A percentile compares a stretch with the other conserved stretches of the same genome.
Conservation (phyloP, 2,113 vertebrate species). For the Glaucidium brasilianum region DNA sequence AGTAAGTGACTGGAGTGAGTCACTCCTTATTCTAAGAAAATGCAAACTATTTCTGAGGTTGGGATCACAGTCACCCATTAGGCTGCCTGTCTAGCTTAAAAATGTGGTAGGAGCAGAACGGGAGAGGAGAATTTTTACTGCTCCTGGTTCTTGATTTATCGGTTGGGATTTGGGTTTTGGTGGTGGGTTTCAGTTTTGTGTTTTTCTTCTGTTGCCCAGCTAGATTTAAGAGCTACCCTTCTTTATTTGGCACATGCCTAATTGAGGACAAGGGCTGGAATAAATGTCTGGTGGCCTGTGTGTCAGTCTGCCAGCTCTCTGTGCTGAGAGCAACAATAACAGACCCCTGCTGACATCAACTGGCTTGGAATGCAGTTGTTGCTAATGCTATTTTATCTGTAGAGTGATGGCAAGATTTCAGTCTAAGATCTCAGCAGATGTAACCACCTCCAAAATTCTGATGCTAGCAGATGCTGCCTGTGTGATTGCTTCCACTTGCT, state of each 20-base stretch:
- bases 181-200: not conserved
- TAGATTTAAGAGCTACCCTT: not conserved
- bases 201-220: not conserved
- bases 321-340: conserved; percentile 26
- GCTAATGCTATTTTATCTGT: not conserved
- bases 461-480: not conserved
- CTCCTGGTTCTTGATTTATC: not conserved
- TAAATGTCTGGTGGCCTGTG: not conserved
- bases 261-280: not conserved
- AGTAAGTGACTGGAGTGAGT: conserved; percentile 44
- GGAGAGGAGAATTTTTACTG: not conserved
- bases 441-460: not conserved
- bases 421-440: not conserved
- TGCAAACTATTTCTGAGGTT: conserved; percentile 41
- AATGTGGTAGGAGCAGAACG: not conserved
- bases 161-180: accelerated
- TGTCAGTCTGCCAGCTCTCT: not conserved
- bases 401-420: conserved; percentile 2
- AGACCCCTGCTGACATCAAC: conserved; percentile 41
- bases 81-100: not conserved
- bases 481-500: not conserved
- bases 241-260: not conserved
- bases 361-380: conserved; percentile 39
- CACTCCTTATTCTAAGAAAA: conserved; percentile 53
- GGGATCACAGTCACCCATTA: not conserved